Evolutionary conservation across 2,888 invertebrate species (phyloP), one percentile per base, ranked within the genome.

Genomic region (Tridacna gigas): DNA sequence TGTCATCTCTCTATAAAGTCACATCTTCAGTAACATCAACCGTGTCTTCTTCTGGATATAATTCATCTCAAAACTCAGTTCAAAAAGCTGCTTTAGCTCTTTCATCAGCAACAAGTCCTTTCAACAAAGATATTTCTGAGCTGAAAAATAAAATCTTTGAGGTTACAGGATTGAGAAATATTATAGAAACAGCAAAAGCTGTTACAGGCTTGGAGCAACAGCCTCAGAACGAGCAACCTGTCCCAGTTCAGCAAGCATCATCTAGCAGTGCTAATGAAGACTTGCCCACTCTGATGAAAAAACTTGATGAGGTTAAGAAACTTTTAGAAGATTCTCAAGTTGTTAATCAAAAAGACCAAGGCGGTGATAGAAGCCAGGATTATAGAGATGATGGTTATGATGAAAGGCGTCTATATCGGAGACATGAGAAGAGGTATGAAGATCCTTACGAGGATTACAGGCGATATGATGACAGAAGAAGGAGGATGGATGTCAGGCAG

Each of bases 61-160:
- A 56, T 56, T 56, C 11, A 9, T 15, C 56, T 20, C 56, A 20
- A 20, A 20, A n/a, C 11, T 37, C 67, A n/a, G 67, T 67, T 45
- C 67, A 67, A 9, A 20, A 37, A 67, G 45, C 67, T n/a, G 67
- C 45, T 12, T 20, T 67, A 9, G 67, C 45, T 67, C 67, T 67
- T n/a, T 45, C 67, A 37, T 67, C 45, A n/a, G n/a, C 45, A 45
- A 15, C 67, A 1, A 67, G n/a, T 13, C n/a, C 67, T 45, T 47
- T 22, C 18, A 71, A 71, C 13, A 51, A 15, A 18, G 71, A 71
- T 22, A 71, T 71, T 15, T 51, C 71, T 71, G 71, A 12, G 13
- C 47, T 71, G 15, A 71, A 71, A 22, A 71, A 20, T 25, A 71
- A 71, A 51, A 71, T 71, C 48, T 71, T 71, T 48, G 51, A 71